Conservation (phyloP, 2,888 invertebrate species). For the Nephrotoma guestfalica region DNA sequence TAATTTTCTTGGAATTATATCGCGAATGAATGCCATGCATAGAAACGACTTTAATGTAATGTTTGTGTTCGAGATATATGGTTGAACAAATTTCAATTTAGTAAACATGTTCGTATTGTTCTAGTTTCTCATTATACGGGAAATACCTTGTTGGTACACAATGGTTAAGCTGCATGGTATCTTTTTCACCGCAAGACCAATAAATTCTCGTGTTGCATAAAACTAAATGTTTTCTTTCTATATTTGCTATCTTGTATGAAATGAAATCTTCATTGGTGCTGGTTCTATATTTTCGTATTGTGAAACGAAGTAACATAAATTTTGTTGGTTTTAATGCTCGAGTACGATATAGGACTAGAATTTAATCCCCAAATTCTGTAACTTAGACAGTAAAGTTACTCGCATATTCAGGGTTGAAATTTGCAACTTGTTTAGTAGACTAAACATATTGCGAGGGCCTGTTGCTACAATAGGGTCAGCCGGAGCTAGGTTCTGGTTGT, state of each 20-base stretch:
- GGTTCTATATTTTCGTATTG: not conserved
- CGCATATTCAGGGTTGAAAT: too few relatives aligned
- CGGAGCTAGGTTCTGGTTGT: too few relatives aligned
- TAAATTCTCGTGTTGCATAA: not conserved
- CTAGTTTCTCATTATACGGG: not conserved
- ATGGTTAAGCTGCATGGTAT: not conserved
- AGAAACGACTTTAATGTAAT: too few relatives aligned
- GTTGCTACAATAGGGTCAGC: too few relatives aligned
- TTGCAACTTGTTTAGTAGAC: too few relatives aligned
- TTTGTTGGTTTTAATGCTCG: not conserved
- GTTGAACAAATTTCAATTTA: not conserved
- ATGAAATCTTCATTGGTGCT: not conserved
- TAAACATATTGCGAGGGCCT: too few relatives aligned
- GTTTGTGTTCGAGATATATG: not conserved
- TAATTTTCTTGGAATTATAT: too few relatives aligned
- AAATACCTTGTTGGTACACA: not conserved
- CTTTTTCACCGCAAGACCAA: not conserved
- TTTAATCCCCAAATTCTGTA: too few relatives aligned
- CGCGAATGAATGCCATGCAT: too few relatives aligned
- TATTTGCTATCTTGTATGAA: not conserved
- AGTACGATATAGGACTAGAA: not conserved
- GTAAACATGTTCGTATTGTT: not conserved
- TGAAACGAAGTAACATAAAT: not conserved
- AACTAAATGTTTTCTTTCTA: not conserved
- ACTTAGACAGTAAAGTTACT: too few relatives aligned